These are phyloP conservation scores for Apeltes quadracus DNA, from an alignment of 2,113 vertebrate species.

Conservation along the genomic window DNA sequence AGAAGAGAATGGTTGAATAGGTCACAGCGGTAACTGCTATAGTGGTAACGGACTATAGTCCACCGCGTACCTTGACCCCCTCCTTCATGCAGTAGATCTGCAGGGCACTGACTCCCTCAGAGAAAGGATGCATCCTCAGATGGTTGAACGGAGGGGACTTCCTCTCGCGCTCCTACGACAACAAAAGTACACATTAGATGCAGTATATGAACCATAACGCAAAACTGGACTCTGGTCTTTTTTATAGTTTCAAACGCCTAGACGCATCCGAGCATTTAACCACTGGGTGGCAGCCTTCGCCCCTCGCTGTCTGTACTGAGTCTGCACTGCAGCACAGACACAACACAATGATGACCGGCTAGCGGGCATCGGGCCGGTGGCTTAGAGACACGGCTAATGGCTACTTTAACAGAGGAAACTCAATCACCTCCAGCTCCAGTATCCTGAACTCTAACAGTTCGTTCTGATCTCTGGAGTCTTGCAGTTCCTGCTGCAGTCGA, in stretches of 20 bases:
- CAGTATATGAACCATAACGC: not conserved
- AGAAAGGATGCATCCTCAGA: conserved; percentile 96
- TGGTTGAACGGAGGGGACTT: conserved; percentile 96
- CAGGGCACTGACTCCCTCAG: conserved; percentile 95
- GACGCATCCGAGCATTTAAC: not conserved
- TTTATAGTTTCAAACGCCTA: not conserved
- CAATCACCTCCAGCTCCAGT: conserved; percentile 91
- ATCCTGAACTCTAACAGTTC: conserved; percentile 98
- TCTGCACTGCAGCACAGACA: conserved; percentile 23
- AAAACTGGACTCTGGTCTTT: not conserved
- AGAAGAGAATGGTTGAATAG: not conserved
- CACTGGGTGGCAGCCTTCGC: conserved; percentile 36
- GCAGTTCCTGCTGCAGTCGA: conserved; percentile 91
- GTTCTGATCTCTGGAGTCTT: conserved; percentile 97
- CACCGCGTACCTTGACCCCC: conserved; percentile 91
- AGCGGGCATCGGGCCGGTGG: not conserved
- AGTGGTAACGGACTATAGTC: not conserved
- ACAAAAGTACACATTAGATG: conserved; percentile 1
- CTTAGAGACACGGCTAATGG: not conserved
- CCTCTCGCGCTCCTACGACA: conserved; percentile 91
- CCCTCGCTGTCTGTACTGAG: not conserved
- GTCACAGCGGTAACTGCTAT: not conserved
- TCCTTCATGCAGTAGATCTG: conserved; percentile 99
- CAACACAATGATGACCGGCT: conserved; percentile 32
- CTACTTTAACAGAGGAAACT: not conserved